Evolutionary conservation across 1,140 invertebrate genomes (phyloP).

Genomic region (Drosophila santomea): DNA sequence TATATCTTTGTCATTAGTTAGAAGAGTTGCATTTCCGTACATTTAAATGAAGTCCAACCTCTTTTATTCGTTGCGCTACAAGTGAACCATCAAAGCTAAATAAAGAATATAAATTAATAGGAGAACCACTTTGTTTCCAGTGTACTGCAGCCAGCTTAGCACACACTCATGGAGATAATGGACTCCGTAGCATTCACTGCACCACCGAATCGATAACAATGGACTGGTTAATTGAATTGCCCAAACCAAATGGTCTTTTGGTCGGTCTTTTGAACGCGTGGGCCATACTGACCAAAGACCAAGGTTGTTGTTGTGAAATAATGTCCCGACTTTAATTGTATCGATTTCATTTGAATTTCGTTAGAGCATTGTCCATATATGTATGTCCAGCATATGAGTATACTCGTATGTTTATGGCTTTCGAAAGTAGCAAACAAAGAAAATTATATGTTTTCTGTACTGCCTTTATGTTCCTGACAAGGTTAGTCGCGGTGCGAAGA

Average conservation of each 20-base stretch:
- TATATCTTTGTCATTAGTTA: too few relatives aligned
- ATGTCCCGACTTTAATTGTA: slow-evolving; percentile 66
- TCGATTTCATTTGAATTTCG: slow-evolving; percentile 56
- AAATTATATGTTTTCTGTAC: slow-evolving; percentile 15
- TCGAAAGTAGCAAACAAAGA: slow-evolving; percentile 29
- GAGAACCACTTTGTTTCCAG: neutral
- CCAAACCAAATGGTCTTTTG: slow-evolving; percentile 26
- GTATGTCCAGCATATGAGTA: neutral
- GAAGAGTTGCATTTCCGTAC: too few relatives aligned
- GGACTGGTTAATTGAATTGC: slow-evolving; percentile 68
- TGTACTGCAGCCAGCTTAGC: slow-evolving; percentile 41
- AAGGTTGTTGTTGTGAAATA: slow-evolving; percentile 56
- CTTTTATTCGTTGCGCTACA: too few relatives aligned
- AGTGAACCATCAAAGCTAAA: too few relatives aligned
- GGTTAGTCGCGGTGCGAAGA: slow-evolving; percentile 18
- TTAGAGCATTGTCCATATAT: slow-evolving; percentile 21
- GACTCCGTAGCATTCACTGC: slow-evolving; percentile 11
- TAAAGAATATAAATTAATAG: too few relatives aligned
- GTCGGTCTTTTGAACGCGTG: slow-evolving; percentile 63
- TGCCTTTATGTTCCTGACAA: slow-evolving; percentile 48
- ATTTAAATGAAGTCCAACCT: too few relatives aligned
- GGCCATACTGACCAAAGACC: slow-evolving; percentile 35
- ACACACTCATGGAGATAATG: slow-evolving; percentile 47
- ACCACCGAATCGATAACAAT: slow-evolving; percentile 56
- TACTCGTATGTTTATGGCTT: slow-evolving; percentile 21